Conservation (phyloP, 2,797 vertebrate species). For the Staurois parvus region DNA sequence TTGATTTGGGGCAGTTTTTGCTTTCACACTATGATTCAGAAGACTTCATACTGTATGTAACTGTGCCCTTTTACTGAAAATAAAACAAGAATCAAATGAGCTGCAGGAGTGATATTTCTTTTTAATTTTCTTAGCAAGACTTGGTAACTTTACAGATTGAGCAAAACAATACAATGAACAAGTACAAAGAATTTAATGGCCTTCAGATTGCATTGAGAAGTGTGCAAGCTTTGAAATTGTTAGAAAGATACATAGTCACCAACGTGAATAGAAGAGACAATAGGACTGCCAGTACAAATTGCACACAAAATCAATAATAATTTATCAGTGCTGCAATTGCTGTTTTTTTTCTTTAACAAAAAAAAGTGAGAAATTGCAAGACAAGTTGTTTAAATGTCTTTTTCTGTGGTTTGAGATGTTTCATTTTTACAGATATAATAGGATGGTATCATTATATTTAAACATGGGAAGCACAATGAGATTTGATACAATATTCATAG, state of each 20-base stretch:
- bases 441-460: too few species aligned
- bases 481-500: too few species aligned
- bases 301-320: conserved; percentile 28
- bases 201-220: not conserved
- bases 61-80: too few species aligned
- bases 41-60: too few species aligned
- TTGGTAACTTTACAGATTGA: not conserved
- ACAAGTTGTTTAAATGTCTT: not conserved
- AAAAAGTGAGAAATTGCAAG: conserved; percentile 3
- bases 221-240: not conserved
- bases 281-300: conserved; percentile 23
- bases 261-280: conserved; percentile 12
- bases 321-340: conserved; percentile 29
- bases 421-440: too few species aligned
- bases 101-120: too few species aligned
- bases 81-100: too few species aligned
- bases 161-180: not conserved
- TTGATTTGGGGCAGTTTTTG: too few species aligned
- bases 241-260: not conserved
- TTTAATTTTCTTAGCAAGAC: too few species aligned
- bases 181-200: not conserved
- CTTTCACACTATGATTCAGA: too few species aligned
- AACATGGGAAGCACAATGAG: too few species aligned
- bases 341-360: not conserved
- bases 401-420: too few species aligned